A percentile compares a stretch with the other conserved stretches of the same genome.
phyloP scores from a whole-genome alignment of 2,113 vertebrate species.

The Gobio gobio region DNA sequence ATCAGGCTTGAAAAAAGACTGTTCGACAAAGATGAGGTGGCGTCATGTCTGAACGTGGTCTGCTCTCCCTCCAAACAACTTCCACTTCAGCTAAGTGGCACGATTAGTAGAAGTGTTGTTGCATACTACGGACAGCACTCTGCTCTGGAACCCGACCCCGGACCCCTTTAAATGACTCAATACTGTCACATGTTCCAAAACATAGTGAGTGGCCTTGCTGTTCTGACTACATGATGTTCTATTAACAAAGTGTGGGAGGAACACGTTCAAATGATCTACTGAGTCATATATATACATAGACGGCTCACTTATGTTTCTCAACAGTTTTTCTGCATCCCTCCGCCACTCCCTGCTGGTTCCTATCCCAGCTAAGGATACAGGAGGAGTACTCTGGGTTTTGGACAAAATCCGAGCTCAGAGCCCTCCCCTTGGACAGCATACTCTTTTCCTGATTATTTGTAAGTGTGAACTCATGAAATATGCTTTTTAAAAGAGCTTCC shows the following conservation, averaged over 20 bases:
- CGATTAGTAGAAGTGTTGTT: constrained; percentile 19
- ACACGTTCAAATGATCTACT: too few relatives aligned
- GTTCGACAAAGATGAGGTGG: constrained; percentile 13
- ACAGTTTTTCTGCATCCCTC: too few relatives aligned
- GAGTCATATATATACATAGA: too few relatives aligned
- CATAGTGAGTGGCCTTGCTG: neutral
- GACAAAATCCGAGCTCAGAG: too few relatives aligned
- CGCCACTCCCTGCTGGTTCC: too few relatives aligned
- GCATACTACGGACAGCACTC: neutral
- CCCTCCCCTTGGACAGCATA: too few relatives aligned
- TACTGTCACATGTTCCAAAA: neutral
- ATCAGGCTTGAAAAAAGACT: constrained; percentile 17
- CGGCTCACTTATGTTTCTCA: too few relatives aligned
- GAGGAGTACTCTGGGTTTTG: too few relatives aligned
- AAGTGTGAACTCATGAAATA: neutral
- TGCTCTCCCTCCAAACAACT: neutral
- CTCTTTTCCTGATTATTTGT: too few relatives aligned
- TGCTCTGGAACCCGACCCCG: neutral
- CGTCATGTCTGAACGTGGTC: constrained; percentile 13
- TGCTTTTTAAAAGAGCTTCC: neutral
- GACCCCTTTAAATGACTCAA: neutral
- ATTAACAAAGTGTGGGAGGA: too few relatives aligned
- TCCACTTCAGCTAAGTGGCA: constrained; percentile 11
- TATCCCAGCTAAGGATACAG: too few relatives aligned
- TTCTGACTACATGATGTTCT: neutral